Conservation (phyloP, 2,113 vertebrate genomes). For the Ptilorrhoa leucosticta region DNA sequence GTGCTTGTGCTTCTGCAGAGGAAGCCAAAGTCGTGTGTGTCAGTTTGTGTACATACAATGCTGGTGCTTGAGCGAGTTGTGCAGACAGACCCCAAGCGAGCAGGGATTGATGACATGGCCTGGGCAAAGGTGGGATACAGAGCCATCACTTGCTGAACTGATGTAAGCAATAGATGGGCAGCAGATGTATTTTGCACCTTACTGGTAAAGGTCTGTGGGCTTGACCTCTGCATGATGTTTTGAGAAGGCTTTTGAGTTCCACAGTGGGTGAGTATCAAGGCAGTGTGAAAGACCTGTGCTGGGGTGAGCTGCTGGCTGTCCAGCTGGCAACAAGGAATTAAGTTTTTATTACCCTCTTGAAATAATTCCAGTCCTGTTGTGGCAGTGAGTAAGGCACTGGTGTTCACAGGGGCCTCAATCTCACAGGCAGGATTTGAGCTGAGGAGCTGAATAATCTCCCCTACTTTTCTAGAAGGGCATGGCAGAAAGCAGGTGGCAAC, state of each 20-base stretch:
- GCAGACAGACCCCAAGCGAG: neutral
- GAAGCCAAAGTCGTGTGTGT: fast-evolving
- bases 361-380: neutral
- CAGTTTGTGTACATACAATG: fast-evolving
- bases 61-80: neutral
- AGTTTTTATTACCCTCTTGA: neutral
- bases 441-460: neutral
- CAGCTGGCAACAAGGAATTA: neutral
- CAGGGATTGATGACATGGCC: fast-evolving
- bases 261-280: neutral
- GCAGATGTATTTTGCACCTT: neutral
- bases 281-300: fast-evolving
- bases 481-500: neutral
- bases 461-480: fast-evolving
- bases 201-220: neutral
- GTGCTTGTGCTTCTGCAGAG: neutral
- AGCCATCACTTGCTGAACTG: neutral
- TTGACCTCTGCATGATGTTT: neutral
- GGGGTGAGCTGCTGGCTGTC: neutral
- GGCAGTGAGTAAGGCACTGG: neutral
- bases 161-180: fast-evolving
- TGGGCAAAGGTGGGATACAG: neutral
- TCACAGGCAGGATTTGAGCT: neutral
- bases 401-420: neutral
- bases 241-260: neutral